Evolutionary conservation across 1,140 invertebrate species (phyloP), one percentile per base, ranked within the genome.

Genomic region (Physella acuta): DNA sequence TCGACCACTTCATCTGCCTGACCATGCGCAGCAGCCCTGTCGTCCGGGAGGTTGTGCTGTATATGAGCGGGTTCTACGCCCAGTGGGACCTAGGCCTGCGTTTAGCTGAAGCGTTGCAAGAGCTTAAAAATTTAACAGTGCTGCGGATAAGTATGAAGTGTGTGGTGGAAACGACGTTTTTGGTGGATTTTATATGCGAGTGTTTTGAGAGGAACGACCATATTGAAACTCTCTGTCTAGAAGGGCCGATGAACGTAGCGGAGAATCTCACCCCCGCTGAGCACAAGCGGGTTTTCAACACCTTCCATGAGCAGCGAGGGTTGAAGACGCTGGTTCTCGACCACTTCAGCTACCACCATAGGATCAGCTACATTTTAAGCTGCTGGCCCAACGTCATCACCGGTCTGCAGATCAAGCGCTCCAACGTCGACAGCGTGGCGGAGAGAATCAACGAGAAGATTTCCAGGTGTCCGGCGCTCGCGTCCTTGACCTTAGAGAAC

Each of bases 41-140:
- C 16, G 36, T 70, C 1, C 39, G 67, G 24, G 74, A 64, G 84
- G 81, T 53, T 78, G 79, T 73, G 76, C 75, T 56, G 17, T 72
- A 72, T 37, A 63, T 75, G 60, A 70, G 72, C 64, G 70, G 71
- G 1, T 62, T 76, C 51, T 70, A 71, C 52, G 31, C 63, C 4
- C 60, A 67, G 26, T 37, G 37, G 20, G 39, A 44, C 24, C 31
- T 73, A 1, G 68, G 68, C 28, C 44, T 71, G 8, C 31, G 70
- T 17, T 31, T 76, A 37, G 73, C 75, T 0, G 44, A 65, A 33
- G 73, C 73, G 4, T 53, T 76, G 49, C 62, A 69, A 3, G 49
- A 36, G n/a, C 58, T 76, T 60, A 55, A 31, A 5, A 66, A 49
- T 14, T 28, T 76, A 24, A 73, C 60, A 16, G 67, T 58, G 1